phyloP scores from a whole-genome alignment of 2,888 invertebrate genomes.

The Ctenicera cuprea region DNA sequence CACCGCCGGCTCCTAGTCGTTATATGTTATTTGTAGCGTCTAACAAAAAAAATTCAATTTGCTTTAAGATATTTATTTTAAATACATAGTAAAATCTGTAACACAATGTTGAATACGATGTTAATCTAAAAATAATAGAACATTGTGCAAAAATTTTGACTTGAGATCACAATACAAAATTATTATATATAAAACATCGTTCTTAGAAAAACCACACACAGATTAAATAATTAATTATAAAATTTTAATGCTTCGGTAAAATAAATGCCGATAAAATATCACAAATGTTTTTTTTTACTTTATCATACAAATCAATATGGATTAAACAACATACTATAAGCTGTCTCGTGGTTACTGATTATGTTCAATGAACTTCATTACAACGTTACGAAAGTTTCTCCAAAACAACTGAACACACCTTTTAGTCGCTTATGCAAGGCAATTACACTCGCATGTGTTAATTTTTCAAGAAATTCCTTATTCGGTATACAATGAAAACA shows the following conservation, averaged over 20 bases:
- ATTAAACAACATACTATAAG: constrained; percentile 42
- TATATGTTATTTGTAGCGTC: no score
- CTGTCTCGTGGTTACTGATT: constrained; percentile 40
- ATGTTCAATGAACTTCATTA: constrained; percentile 27
- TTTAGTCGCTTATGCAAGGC: constrained; percentile 21
- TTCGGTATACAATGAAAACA: constrained; percentile 37
- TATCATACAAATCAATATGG: constrained; percentile 42
- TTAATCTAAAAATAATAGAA: constrained; percentile 53
- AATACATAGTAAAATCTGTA: constrained; percentile 71
- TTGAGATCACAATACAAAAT: constrained; percentile 57
- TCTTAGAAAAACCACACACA: constrained; percentile 49
- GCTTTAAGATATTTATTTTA: constrained; percentile 68
- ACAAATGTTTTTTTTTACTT: constrained; percentile 53
- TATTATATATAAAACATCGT: constrained; percentile 47
- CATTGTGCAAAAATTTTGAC: constrained; percentile 55
- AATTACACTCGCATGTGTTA: constrained; percentile 33
- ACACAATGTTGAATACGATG: constrained; percentile 54
- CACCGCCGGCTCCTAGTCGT: no score
- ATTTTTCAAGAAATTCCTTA: constrained; percentile 32
- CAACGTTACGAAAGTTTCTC: constrained; percentile 23
- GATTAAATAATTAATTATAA: constrained; percentile 35
- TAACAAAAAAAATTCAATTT: no score
- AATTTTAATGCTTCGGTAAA: constrained; percentile 44
- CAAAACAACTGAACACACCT: constrained; percentile 37
- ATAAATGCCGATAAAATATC: constrained; percentile 60